Percentiles rank a stretch among this genome's conserved stretches.
phyloP scores from a whole-genome alignment of 1,140 invertebrate genomes.

The Micrasema longulum region DNA sequence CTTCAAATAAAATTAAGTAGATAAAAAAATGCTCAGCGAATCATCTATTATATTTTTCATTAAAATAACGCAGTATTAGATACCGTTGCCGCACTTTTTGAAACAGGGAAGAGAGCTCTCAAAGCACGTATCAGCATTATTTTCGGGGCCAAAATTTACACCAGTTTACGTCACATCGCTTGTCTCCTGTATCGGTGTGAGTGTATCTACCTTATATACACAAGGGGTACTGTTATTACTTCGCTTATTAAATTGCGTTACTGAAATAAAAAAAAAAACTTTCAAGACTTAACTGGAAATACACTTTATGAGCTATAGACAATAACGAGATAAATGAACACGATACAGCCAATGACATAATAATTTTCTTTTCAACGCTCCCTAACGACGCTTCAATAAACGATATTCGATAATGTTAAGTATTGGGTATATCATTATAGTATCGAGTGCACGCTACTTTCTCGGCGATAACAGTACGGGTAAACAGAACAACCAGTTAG shows the following conservation, averaged over 20 bases:
- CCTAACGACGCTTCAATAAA: background rate
- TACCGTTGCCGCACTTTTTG: too few species aligned
- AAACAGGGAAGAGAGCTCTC: background rate
- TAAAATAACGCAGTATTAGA: too few species aligned
- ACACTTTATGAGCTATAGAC: too few species aligned
- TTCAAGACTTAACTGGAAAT: too few species aligned
- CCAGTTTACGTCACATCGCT: constrained; percentile 4
- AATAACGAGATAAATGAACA: background rate
- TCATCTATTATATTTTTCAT: too few species aligned
- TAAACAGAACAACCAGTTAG: too few species aligned
- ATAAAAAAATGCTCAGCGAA: too few species aligned
- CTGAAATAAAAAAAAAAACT: constrained; percentile 7
- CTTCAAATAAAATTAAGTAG: background rate
- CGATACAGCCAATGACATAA: background rate
- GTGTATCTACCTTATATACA: too few species aligned
- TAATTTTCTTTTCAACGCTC: background rate
- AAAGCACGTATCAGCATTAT: constrained; percentile 29
- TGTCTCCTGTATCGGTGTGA: background rate
- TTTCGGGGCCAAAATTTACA: constrained; percentile 22
- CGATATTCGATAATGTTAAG: background rate
- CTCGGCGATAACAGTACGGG: too few species aligned
- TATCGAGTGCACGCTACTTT: too few species aligned
- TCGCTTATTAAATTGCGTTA: constrained; percentile 4
- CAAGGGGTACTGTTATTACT: background rate
- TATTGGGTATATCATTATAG: too few species aligned